These are phyloP conservation scores for Oreochromis tanganicae DNA, from an alignment of 2,113 vertebrate species.

Conservation along the genomic window DNA sequence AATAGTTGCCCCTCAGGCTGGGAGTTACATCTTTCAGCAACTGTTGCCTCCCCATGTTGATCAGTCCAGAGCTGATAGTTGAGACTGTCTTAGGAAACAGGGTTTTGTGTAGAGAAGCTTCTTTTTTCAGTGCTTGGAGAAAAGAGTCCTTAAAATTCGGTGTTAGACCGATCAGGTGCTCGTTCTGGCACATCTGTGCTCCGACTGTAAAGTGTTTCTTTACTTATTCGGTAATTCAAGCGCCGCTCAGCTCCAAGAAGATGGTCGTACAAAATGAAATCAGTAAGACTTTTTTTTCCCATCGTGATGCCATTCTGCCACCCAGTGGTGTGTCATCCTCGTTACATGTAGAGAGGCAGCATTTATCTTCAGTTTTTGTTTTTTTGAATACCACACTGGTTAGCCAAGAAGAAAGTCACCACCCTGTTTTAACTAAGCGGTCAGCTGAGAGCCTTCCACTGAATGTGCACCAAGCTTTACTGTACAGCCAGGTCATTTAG, in stretches of 20 bases:
- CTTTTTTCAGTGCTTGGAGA: not conserved
- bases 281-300: not conserved
- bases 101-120: not conserved
- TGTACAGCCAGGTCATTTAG: not conserved
- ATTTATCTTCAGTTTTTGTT: not conserved
- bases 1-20: constrained; percentile 20
- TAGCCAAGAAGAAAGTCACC: not conserved
- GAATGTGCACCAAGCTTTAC: not conserved
- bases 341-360: not conserved
- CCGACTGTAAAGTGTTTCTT: not conserved
- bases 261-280: not conserved
- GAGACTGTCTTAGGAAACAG: not conserved
- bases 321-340: constrained; percentile 27
- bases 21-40: constrained; percentile 1
- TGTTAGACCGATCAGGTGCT: not conserved
- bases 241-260: not conserved
- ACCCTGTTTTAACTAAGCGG: not conserved
- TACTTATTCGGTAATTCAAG: not conserved
- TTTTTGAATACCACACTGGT: fast-evolving
- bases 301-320: constrained; percentile 16
- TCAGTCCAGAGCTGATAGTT: not conserved
- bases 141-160: not conserved
- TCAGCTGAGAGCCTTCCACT: not conserved
- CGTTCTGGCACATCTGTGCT: not conserved
- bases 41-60: not conserved